Evolutionary conservation across 2,113 vertebrate species (phyloP).

Genomic region (Andinoacara biseriatus): DNA sequence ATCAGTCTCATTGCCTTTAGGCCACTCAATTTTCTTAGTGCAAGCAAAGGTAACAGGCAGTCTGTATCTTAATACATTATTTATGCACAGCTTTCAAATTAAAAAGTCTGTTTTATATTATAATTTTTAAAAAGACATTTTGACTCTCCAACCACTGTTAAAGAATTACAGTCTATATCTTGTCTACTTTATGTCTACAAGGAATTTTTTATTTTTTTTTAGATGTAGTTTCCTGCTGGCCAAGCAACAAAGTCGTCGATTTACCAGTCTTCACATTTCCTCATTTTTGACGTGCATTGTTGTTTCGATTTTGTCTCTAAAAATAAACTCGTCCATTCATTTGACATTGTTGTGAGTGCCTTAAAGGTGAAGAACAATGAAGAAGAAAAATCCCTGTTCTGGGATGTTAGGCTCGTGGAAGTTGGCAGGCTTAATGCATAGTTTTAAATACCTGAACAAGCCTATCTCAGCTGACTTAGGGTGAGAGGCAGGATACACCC

Average conservation of each 20-base stretch:
- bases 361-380: not conserved
- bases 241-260: not conserved
- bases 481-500: too few species aligned
- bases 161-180: not conserved
- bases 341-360: not conserved
- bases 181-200: not conserved
- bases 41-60: not conserved
- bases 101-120: not conserved
- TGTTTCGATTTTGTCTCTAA: not conserved
- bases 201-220: accelerated
- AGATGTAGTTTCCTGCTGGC: not conserved
- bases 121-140: not conserved
- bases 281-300: not conserved
- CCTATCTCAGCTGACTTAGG: too few species aligned
- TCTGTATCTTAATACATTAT: not conserved
- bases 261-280: constrained; percentile 27
- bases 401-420: not conserved
- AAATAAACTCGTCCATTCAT: not conserved
- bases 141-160: not conserved
- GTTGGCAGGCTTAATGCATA: not conserved
- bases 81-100: not conserved
- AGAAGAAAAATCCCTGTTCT: not conserved
- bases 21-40: not conserved
- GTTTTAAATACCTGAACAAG: not conserved
- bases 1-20: not conserved